phyloP scores from a whole-genome alignment of 1,140 invertebrate genomes.

The Drosophila insularis region DNA sequence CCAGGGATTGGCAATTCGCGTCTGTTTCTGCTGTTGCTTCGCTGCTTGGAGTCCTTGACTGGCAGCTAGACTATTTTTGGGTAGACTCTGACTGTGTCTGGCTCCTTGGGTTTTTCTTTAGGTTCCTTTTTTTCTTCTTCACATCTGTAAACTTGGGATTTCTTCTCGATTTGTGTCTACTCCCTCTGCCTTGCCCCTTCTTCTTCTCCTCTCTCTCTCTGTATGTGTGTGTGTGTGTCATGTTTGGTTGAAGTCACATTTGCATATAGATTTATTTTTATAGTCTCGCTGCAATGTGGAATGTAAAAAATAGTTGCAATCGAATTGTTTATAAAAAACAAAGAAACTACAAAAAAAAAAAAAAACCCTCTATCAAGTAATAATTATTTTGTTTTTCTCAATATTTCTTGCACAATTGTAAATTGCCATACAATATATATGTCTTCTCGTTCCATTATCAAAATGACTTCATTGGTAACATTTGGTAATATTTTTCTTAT shows the following conservation, averaged over 20 bases:
- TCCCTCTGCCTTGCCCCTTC: constrained; percentile 8
- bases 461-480: constrained; percentile 27
- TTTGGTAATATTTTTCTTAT: constrained; percentile 54
- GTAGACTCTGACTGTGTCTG: constrained; percentile 11
- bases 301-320: constrained; percentile 8
- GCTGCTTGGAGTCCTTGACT: constrained; percentile 55
- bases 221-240: constrained; percentile 6
- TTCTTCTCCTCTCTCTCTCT: neutral
- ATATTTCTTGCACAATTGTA: neutral
- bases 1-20: constrained; percentile 43
- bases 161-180: constrained; percentile 38
- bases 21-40: neutral
- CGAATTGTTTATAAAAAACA: neutral
- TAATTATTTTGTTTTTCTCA: neutral
- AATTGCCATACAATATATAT: neutral
- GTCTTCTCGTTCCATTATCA: neutral
- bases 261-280: constrained; percentile 80
- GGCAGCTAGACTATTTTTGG: constrained; percentile 59
- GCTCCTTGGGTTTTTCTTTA: neutral
- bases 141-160: constrained; percentile 6
- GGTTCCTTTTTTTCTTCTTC: neutral
- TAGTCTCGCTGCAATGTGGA: constrained; percentile 36
- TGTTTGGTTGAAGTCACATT: constrained; percentile 59
- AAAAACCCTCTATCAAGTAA: neutral
- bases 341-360: neutral